phyloP scores from a whole-genome alignment of 2,797 vertebrate species.

The Pantherophis alleghaniensis region DNA sequence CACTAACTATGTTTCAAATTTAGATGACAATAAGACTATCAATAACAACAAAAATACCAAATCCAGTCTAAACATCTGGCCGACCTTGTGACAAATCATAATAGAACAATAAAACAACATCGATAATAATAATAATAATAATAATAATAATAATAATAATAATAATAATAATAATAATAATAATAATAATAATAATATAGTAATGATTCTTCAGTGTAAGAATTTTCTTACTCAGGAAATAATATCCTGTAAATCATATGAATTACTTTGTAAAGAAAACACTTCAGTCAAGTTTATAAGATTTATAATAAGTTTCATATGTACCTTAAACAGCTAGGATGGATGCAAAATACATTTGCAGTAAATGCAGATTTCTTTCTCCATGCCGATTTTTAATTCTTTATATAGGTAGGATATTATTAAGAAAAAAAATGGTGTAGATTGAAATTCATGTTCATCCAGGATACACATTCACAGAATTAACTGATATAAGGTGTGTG shows the following conservation, averaged over 20 bases:
- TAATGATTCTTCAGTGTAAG: neutral
- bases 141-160: too few species aligned
- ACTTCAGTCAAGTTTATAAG: conserved; percentile 1
- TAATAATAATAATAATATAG: neutral
- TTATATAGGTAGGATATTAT: neutral
- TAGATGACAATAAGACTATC: neutral
- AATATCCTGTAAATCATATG: neutral
- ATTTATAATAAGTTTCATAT: neutral
- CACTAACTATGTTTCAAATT: conserved; percentile 1
- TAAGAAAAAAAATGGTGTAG: neutral
- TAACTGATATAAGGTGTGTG: neutral
- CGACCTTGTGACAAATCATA: neutral
- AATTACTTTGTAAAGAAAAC: neutral
- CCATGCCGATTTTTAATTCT: neutral
- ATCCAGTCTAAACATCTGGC: neutral
- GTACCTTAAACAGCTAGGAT: neutral
- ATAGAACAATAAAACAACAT: neutral
- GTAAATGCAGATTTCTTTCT: neutral
- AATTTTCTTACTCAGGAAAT: neutral
- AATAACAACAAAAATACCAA: neutral
- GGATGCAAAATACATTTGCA: neutral
- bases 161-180: too few species aligned
- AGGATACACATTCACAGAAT: neutral
- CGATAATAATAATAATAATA: neutral
- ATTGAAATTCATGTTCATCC: neutral